Percentiles rank a stretch among this genome's conserved stretches.
Conservation (phyloP, 2,113 vertebrate species). For the Willisornis vidua region DNA sequence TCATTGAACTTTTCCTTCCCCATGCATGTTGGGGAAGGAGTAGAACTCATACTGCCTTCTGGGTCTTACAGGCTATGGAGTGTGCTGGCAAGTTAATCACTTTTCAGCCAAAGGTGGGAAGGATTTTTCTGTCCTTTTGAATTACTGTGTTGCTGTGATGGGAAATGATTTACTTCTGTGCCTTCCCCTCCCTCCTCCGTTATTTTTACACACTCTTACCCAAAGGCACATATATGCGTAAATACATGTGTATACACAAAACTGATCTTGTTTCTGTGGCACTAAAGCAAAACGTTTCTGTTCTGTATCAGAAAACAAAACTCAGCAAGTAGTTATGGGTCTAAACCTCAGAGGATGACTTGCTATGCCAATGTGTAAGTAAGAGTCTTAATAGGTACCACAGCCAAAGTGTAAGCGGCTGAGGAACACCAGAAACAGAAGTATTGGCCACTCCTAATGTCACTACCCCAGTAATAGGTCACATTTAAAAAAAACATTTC, state of each 20-base stretch:
- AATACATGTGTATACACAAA: not conserved
- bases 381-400: not conserved
- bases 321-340: not conserved
- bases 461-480: not conserved
- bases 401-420: not conserved
- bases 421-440: not conserved
- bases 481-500: not conserved
- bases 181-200: not conserved
- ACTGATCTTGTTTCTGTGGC: not conserved
- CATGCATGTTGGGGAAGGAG: not conserved
- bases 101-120: not conserved
- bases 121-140: not conserved
- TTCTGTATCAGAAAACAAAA: not conserved
- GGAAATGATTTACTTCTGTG: not conserved
- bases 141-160: not conserved
- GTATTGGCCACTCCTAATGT: rapidly evolving
- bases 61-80: not conserved
- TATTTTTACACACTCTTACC: not conserved
- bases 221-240: not conserved
- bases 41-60: not conserved
- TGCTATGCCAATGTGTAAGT: not conserved
- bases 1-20: not conserved
- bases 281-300: not conserved
- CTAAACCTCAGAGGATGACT: not conserved
- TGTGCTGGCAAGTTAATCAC: not conserved